phyloP scores from a whole-genome alignment of 1,140 invertebrate species.

The Lordiphosa clarofinis region DNA sequence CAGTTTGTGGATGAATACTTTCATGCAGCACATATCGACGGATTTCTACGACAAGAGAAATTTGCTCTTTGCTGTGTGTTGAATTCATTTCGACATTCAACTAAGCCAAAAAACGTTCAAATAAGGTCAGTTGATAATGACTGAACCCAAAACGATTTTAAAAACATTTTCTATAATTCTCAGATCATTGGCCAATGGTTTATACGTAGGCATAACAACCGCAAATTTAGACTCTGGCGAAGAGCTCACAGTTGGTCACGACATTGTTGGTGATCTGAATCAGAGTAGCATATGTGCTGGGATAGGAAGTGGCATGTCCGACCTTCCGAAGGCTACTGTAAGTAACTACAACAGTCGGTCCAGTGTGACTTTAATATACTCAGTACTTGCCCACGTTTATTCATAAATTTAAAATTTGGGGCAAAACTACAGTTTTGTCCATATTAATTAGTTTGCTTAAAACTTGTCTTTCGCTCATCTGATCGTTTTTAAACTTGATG shows the following conservation, averaged over 20 bases:
- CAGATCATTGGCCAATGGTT: conserved; percentile 10
- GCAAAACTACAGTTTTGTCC: no score
- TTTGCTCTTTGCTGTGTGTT: conserved; percentile 16
- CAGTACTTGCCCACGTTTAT: no score
- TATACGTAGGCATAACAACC: conserved; percentile 19
- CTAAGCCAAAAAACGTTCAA: conserved; percentile 21
- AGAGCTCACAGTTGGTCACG: conserved; percentile 19
- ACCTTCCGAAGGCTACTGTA: no score
- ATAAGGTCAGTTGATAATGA: conserved; percentile 14
- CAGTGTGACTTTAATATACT: no score
- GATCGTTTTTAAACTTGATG: no score
- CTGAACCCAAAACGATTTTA: not conserved
- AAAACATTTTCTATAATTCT: not conserved
- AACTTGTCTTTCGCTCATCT: no score
- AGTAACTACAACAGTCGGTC: no score
- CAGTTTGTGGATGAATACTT: conserved; percentile 33
- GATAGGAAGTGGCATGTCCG: no score
- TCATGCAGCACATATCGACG: conserved; percentile 3
- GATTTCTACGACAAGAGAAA: conserved; percentile 23
- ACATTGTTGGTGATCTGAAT: not conserved
- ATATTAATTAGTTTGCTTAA: no score
- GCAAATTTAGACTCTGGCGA: conserved; percentile 11
- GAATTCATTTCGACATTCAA: conserved; percentile 15
- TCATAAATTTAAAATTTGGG: no score
- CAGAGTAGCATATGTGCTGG: not conserved